Percentiles rank a stretch among this genome's conserved stretches.
phyloP scores from a whole-genome alignment of 2,113 vertebrate species.

The Triplophysa rosa region DNA sequence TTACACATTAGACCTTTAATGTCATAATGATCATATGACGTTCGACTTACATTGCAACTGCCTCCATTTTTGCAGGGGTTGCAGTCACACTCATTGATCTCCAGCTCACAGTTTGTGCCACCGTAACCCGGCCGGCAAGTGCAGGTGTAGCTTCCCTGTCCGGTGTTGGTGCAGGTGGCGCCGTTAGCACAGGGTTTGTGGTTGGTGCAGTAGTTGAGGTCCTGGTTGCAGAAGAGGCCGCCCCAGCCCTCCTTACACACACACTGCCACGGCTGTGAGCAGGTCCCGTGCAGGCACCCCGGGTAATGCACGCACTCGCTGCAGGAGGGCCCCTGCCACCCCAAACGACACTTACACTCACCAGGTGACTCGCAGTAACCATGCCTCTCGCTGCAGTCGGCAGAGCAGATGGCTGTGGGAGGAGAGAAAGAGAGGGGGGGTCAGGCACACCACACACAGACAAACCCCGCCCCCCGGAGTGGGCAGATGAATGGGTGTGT shows the following conservation, averaged over 20 bases:
- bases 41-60: conserved; percentile 84
- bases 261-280: conserved; percentile 82
- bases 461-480: conserved; percentile 41
- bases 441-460: conserved; percentile 43
- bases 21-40: neutral
- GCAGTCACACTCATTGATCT: conserved; percentile 84
- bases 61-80: conserved; percentile 89
- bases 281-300: conserved; percentile 82
- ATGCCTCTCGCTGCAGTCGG: conserved; percentile 81
- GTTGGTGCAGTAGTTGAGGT: conserved; percentile 86
- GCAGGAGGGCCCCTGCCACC: conserved; percentile 87
- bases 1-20: too few species aligned
- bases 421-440: conserved; percentile 32
- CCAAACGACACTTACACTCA: conserved; percentile 85
- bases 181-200: conserved; percentile 79
- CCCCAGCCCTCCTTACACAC: conserved; percentile 85
- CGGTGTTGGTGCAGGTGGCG: conserved; percentile 79
- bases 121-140: conserved; percentile 74
- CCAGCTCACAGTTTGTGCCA: conserved; percentile 75
- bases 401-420: conserved; percentile 77
- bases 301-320: conserved; percentile 81
- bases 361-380: conserved; percentile 86
- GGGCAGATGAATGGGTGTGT: conserved; percentile 65
- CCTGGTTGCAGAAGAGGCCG: conserved; percentile 84
- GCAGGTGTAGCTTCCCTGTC: conserved; percentile 83